A percentile compares a stretch with the other conserved stretches of the same genome.
Evolutionary conservation across 2,888 invertebrate genomes (phyloP).

Genomic region (Drosophila nigricruria): DNA sequence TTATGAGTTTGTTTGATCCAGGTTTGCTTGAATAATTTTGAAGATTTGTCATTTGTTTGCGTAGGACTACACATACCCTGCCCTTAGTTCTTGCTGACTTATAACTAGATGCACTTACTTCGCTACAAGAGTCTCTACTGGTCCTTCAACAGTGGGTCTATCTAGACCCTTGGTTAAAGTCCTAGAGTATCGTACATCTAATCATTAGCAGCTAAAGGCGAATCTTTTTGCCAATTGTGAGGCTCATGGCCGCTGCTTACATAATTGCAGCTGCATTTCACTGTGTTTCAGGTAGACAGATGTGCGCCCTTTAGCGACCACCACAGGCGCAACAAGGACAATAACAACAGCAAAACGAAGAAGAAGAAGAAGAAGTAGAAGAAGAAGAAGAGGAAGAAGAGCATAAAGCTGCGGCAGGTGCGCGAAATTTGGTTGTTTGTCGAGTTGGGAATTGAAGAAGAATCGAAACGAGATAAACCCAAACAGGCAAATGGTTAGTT

Average conservation of each 20-base stretch:
- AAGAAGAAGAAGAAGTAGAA: conserved; percentile 3
- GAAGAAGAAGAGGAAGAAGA: background rate
- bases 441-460: conserved; percentile 44
- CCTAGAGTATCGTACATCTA: background rate
- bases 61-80: no score
- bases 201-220: conserved; percentile 17
- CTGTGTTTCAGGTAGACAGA: conserved; percentile 52
- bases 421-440: conserved; percentile 65
- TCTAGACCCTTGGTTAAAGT: conserved; percentile 2
- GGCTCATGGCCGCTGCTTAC: conserved; percentile 29
- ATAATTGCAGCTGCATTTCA: conserved; percentile 52
- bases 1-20: no score
- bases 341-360: conserved; percentile 1
- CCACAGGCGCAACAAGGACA: conserved; percentile 31
- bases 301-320: conserved; percentile 43
- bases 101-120: no score
- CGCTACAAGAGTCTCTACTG: background rate
- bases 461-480: conserved; percentile 53
- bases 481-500: conserved; percentile 27
- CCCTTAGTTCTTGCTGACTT: no score
- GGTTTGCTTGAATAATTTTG: no score
- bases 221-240: conserved; percentile 1
- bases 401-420: conserved; percentile 64
- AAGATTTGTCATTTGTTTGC: no score
- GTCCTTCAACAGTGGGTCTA: background rate